A percentile compares a stretch with the other conserved stretches of the same genome.
These are phyloP conservation scores for Metopia argyrocephala DNA, from an alignment of 2,888 invertebrate genomes.

Conservation along the genomic window DNA sequence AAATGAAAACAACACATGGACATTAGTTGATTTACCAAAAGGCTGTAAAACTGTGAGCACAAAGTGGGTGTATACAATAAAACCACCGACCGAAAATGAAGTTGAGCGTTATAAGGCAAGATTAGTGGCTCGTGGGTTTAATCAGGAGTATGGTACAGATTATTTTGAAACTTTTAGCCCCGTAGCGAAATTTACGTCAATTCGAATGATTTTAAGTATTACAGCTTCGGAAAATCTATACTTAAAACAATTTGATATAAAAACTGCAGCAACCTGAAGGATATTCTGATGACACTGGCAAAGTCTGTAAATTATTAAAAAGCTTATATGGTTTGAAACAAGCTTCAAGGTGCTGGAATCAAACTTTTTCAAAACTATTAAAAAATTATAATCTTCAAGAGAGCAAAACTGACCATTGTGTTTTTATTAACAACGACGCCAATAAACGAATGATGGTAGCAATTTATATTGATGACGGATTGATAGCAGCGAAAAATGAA, in stretches of 20 bases:
- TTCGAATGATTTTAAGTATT: neutral
- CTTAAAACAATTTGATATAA: conserved; percentile 4
- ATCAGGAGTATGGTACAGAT: conserved; percentile 19
- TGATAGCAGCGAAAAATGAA: conserved; percentile 49
- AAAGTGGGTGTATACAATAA: conserved; percentile 36
- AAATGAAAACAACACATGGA: conserved; percentile 31
- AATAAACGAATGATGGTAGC: conserved; percentile 59
- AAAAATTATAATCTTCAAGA: conserved; percentile 62
- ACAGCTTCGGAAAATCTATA: neutral
- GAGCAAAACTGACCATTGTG: conserved; percentile 68
- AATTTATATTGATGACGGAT: conserved; percentile 66
- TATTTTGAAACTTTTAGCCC: conserved; percentile 25
- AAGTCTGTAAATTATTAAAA: conserved; percentile 61
- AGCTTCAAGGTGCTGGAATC: conserved; percentile 66
- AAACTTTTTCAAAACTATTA: conserved; percentile 64
- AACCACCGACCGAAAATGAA: conserved; percentile 8
- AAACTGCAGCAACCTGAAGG: conserved; percentile 49
- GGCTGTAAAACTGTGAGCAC: conserved; percentile 11
- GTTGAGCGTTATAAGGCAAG: conserved; percentile 14
- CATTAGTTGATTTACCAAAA: neutral
- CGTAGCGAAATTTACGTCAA: conserved; percentile 16
- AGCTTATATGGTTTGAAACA: conserved; percentile 68
- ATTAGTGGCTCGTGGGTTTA: conserved; percentile 41
- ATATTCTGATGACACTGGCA: conserved; percentile 58
- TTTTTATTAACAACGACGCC: conserved; percentile 61